Base-by-base conservation (phyloP, 2,797 vertebrate genomes). In the Pseudopleuronectes americanus region DNA sequence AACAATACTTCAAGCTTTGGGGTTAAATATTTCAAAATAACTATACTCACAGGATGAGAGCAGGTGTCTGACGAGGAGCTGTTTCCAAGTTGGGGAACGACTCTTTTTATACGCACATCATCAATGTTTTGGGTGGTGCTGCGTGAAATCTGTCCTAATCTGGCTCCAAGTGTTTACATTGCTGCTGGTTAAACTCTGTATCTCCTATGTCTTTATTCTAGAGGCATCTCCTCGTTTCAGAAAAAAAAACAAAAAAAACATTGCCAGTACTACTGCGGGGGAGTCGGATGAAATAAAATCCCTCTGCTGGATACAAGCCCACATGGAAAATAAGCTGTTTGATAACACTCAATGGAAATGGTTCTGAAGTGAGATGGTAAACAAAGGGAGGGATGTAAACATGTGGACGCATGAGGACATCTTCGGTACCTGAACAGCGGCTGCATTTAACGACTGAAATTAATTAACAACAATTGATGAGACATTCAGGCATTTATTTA, bases 21-120 rank as follows among this genome's bases (percentile, higher is more conserved):
- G 3, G 36, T 38, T 38, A 21, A 41, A 52, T 24, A 8, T 24
- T 23, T 12, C 3, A 38, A 38, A 31, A 8, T 12, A 38, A 38
- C 36, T 38, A 38, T 13, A 12, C 36, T 3, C 2, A 38, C 36
- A 13, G 36, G 36, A 12, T 13, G 36, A 38, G 36, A 38, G 36
- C 36, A 38, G 36, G 36, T 38, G 36, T 38, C 36, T 49, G 53
- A 57, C 4, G 56, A 31, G 2, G 48, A 51, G 69, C 17, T 87
- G 86, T 85, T 86, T 77, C 79, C 79, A 86, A 88, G 79, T 87
- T 84, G 16, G 38, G 24, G 19, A 64, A 5, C 21, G 6, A 24
- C 41, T 59, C 14, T 67, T 47, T 22, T 19, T 47, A 7, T 41
- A 45, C 1, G 9, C 31, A 22, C 6, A 22, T 48, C 19, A 1